Evolutionary conservation across 2,888 invertebrate genomes (phyloP).

Genomic region (Nomada ferruginata): DNA sequence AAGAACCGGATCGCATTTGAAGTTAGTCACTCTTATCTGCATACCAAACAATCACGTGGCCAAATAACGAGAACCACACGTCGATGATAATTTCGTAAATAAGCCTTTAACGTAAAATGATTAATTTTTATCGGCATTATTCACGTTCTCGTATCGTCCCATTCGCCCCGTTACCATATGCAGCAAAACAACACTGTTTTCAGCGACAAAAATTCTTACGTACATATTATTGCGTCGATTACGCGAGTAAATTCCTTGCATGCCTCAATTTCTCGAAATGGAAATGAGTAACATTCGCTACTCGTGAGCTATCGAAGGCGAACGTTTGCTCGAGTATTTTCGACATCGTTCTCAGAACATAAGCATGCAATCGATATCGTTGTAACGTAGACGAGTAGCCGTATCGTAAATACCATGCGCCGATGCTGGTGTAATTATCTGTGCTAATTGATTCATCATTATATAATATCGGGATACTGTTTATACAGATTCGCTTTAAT

Average conservation of each 20-base stretch:
- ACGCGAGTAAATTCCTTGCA: not conserved
- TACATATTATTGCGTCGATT: conserved; percentile 17
- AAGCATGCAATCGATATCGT: not conserved
- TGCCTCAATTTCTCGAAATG: not conserved
- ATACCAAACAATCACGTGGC: conserved; percentile 12
- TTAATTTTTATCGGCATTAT: conserved; percentile 11
- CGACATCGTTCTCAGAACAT: not conserved
- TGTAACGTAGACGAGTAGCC: not conserved
- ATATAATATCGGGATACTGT: conserved; percentile 37
- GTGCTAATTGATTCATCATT: conserved; percentile 48
- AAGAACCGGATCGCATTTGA: conserved; percentile 20
- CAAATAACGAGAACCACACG: conserved; percentile 13
- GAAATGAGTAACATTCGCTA: not conserved
- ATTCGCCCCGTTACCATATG: not conserved
- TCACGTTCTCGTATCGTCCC: not conserved
- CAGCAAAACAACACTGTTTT: not conserved
- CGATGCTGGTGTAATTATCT: conserved; percentile 14
- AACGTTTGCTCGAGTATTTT: not conserved
- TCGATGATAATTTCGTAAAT: conserved; percentile 8
- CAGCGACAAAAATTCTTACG: not conserved
- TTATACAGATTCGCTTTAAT: conserved; percentile 29
- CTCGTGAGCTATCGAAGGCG: not conserved
- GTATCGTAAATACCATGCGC: not conserved
- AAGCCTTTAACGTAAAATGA: no score
- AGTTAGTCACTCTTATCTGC: conserved; percentile 27